phyloP scores from a whole-genome alignment of 2,113 vertebrate genomes.

The Neofelis nebulosa region DNA sequence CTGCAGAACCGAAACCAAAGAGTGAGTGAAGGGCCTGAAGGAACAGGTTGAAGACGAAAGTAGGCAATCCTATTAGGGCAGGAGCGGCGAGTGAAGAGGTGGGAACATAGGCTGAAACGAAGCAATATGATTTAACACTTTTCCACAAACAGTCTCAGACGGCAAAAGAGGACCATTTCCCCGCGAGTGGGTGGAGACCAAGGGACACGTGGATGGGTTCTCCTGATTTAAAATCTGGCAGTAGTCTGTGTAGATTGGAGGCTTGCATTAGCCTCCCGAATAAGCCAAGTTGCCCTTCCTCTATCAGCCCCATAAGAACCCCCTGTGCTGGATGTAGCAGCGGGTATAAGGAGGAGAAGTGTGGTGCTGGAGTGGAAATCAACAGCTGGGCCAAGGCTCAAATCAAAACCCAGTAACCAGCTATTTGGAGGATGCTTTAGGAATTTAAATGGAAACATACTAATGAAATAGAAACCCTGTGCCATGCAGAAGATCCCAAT shows the following conservation, averaged over 20 bases:
- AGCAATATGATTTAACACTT: not conserved
- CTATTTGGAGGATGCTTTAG: not conserved
- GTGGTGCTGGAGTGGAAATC: not conserved
- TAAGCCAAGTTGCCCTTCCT: not conserved
- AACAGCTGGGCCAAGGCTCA: not conserved
- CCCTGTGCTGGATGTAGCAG: not conserved
- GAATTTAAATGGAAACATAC: not conserved
- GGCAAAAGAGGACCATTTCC: not conserved
- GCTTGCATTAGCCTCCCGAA: not conserved
- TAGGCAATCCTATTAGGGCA: not conserved
- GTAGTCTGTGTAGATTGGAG: not conserved
- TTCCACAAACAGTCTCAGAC: not conserved
- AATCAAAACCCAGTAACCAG: not conserved
- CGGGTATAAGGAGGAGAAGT: rapidly evolving
- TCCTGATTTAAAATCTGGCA: not conserved
- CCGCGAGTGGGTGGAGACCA: not conserved
- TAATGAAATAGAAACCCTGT: not conserved
- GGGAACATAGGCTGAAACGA: not conserved
- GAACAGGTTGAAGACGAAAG: not conserved
- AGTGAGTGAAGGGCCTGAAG: not conserved
- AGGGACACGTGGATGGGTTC: not conserved
- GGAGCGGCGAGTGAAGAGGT: not conserved
- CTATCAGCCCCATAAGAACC: not conserved
- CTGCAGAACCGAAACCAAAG: not conserved
- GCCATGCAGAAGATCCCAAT: not conserved